phyloP scores from a whole-genome alignment of 2,888 invertebrate genomes.

The Corythucha ciliata region DNA sequence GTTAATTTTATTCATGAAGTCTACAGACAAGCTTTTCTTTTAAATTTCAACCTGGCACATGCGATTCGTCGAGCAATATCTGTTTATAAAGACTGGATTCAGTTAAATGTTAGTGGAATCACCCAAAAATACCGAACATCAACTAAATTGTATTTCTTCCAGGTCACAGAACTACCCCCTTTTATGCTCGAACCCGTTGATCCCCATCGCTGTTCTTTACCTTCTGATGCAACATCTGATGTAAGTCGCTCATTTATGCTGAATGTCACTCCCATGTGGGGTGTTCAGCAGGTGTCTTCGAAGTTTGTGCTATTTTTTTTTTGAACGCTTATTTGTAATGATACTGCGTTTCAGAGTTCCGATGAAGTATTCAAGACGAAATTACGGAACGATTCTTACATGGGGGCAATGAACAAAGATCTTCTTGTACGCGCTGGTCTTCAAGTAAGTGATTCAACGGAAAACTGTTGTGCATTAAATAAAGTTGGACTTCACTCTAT shows the following conservation, averaged over 20 bases:
- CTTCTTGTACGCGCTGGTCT: conserved; percentile 70
- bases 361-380: conserved; percentile 39
- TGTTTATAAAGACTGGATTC: conserved; percentile 93
- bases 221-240: too few species aligned
- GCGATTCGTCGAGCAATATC: conserved; percentile 82
- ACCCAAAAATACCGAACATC: background rate
- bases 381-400: conserved; percentile 73
- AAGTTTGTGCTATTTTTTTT: too few species aligned
- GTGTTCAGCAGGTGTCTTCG: too few species aligned
- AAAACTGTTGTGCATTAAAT: background rate
- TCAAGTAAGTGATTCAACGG: conserved; percentile 53
- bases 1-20: conserved; percentile 92
- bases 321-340: too few species aligned
- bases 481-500: conserved; percentile 20
- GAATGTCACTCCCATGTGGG: too few species aligned
- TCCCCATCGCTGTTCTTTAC: conserved; percentile 31
- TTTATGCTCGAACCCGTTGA: conserved; percentile 55
- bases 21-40: conserved; percentile 82
- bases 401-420: conserved; percentile 72
- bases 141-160: conserved; percentile 18
- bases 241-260: too few species aligned
- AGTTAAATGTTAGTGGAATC: conserved; percentile 55
- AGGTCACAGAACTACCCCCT: conserved; percentile 63
- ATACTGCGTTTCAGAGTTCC: conserved; percentile 20
- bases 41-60: conserved; percentile 79